These are phyloP conservation scores for Aporophyla nigra DNA, from an alignment of 2,888 invertebrate species.

Conservation along the genomic window DNA sequence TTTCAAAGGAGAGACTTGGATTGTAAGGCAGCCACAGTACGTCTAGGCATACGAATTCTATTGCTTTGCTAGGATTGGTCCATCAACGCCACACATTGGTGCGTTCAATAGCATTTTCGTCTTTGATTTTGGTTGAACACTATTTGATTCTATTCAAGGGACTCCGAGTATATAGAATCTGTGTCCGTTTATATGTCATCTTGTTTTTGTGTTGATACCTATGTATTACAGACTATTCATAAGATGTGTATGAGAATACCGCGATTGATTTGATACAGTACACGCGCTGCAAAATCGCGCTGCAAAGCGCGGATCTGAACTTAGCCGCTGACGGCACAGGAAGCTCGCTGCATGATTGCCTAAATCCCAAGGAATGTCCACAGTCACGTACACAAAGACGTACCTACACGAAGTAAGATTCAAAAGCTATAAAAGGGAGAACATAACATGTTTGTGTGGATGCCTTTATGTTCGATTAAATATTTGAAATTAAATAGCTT, in stretches of 20 bases:
- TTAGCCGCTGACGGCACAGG: conserved; percentile 20
- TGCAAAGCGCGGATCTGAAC: conserved; percentile 30
- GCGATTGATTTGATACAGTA: neutral
- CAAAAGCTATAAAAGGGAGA: conserved; percentile 22
- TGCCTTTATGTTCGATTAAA: neutral
- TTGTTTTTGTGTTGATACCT: conserved; percentile 1
- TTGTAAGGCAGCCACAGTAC: neutral
- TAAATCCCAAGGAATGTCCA: neutral
- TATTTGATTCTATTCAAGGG: conserved; percentile 1
- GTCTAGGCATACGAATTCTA: neutral
- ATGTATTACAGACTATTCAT: conserved; percentile 8
- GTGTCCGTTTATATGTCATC: neutral
- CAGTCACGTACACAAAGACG: neutral
- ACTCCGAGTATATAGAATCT: neutral
- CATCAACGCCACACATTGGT: neutral
- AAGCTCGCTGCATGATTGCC: neutral
- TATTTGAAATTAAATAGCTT: neutral
- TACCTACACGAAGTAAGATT: conserved; percentile 32
- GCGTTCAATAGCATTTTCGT: neutral
- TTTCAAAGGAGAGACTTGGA: neutral
- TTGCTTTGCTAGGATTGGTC: neutral
- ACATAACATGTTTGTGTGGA: conserved; percentile 3
- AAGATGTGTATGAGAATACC: neutral
- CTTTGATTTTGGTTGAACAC: neutral
- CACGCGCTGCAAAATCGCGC: conserved; percentile 9